Evolutionary conservation across 2,888 invertebrate genomes (phyloP).

Genomic region (Drosophila dives): DNA sequence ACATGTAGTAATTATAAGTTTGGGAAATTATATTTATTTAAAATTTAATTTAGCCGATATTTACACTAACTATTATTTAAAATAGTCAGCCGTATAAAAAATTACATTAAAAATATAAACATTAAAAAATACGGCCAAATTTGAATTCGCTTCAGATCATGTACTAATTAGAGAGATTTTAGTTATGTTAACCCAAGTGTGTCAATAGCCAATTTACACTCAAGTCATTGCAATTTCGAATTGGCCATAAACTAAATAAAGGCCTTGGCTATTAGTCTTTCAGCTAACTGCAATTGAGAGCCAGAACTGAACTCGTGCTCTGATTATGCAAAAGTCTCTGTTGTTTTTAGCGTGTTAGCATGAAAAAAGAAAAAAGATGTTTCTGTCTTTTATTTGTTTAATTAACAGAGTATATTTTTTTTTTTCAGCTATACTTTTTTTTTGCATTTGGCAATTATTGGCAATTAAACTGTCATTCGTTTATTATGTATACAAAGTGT

Average conservation of each 20-base stretch:
- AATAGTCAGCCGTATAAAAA: background rate
- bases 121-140: background rate
- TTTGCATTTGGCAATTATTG: constrained; percentile 27
- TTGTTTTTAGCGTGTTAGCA: constrained; percentile 51
- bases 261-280: constrained; percentile 27
- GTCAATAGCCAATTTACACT: constrained; percentile 25
- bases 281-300: constrained; percentile 36
- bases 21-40: background rate
- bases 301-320: constrained; percentile 39
- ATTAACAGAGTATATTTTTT: constrained; percentile 33
- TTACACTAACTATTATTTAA: background rate
- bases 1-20: background rate
- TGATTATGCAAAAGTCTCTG: constrained; percentile 19
- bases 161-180: constrained; percentile 11
- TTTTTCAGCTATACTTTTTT: constrained; percentile 4
- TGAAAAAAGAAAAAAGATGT: constrained; percentile 31
- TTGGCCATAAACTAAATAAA: constrained; percentile 2
- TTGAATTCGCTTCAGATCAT: background rate
- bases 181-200: constrained; percentile 2
- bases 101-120: background rate
- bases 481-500: constrained; percentile 25
- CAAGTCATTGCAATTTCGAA: constrained; percentile 3
- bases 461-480: constrained; percentile 31
- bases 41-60: background rate
- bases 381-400: constrained; percentile 44